Percentiles rank a stretch among this genome's conserved stretches.
phyloP scores from a whole-genome alignment of 2,797 vertebrate species.

The Rhyacichthys aspro region DNA sequence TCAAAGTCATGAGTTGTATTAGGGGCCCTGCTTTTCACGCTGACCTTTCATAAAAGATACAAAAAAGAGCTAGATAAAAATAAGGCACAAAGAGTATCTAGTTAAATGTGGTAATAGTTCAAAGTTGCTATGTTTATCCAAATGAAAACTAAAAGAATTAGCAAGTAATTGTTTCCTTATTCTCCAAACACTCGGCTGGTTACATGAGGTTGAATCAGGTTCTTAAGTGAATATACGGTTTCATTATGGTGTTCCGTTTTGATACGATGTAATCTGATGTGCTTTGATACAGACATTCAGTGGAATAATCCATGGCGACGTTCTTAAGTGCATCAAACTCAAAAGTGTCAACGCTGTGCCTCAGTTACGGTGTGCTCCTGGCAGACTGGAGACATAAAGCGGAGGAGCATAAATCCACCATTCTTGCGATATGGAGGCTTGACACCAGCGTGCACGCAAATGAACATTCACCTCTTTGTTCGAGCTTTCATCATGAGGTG shows the following conservation, averaged over 20 bases:
- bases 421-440: slow-evolving; percentile 53
- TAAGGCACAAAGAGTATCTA: too few relatives aligned
- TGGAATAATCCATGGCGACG: slow-evolving; percentile 47
- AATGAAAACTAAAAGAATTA: slow-evolving; percentile 40
- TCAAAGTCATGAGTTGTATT: too few relatives aligned
- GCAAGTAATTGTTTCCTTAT: slow-evolving; percentile 59
- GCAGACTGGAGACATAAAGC: slow-evolving; percentile 51
- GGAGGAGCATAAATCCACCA: slow-evolving; percentile 58
- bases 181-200: slow-evolving; percentile 65
- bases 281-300: slow-evolving; percentile 41
- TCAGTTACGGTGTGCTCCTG: slow-evolving; percentile 48
- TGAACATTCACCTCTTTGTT: slow-evolving; percentile 75
- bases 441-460: slow-evolving; percentile 57
- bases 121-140: too few relatives aligned
- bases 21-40: too few relatives aligned
- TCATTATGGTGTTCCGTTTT: neutral
- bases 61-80: too few relatives aligned
- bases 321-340: slow-evolving; percentile 48
- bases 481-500: slow-evolving; percentile 74
- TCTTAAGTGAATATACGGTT: slow-evolving; percentile 45
- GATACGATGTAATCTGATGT: slow-evolving; percentile 42
- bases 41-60: too few relatives aligned
- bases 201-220: slow-evolving; percentile 73
- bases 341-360: slow-evolving; percentile 49
- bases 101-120: too few relatives aligned